phyloP scores from a whole-genome alignment of 2,113 vertebrate genomes.

The Conger conger region DNA sequence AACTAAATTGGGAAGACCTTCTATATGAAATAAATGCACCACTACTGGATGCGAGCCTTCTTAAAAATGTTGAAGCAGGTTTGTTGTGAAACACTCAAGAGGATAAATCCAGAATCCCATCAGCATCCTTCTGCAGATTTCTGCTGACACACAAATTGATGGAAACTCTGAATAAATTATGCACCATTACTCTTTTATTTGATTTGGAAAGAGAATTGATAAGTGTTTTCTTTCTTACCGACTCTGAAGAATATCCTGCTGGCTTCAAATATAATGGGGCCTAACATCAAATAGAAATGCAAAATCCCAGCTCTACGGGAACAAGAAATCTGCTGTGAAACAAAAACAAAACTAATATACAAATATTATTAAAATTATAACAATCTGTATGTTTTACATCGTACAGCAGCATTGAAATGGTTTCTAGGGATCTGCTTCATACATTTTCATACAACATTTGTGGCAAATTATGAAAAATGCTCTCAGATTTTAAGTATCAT shows the following conservation, averaged over 20 bases:
- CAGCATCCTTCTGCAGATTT: background rate
- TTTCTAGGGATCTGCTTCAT: no score
- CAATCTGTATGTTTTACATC: no score
- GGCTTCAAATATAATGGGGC: no score
- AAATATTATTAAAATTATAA: no score
- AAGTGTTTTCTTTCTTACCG: conserved; percentile 17
- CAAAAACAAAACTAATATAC: no score
- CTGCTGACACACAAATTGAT: conserved; percentile 10
- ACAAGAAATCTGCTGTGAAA: no score
- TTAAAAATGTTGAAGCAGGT: conserved; percentile 8
- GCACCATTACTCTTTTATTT: conserved; percentile 23
- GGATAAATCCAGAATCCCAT: background rate
- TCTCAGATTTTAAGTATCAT: no score
- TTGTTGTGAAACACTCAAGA: background rate
- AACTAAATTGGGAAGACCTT: background rate
- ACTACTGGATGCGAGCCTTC: background rate
- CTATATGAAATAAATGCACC: background rate
- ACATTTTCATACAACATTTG: no score
- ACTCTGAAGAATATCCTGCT: background rate
- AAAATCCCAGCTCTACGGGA: no score
- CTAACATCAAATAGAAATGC: no score
- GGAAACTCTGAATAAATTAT: conserved; percentile 21
- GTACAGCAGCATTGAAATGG: no score
- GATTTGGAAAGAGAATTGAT: conserved; percentile 22
- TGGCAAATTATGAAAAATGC: no score